phyloP scores from a whole-genome alignment of 2,888 invertebrate species.

The Stomorhina lunata region DNA sequence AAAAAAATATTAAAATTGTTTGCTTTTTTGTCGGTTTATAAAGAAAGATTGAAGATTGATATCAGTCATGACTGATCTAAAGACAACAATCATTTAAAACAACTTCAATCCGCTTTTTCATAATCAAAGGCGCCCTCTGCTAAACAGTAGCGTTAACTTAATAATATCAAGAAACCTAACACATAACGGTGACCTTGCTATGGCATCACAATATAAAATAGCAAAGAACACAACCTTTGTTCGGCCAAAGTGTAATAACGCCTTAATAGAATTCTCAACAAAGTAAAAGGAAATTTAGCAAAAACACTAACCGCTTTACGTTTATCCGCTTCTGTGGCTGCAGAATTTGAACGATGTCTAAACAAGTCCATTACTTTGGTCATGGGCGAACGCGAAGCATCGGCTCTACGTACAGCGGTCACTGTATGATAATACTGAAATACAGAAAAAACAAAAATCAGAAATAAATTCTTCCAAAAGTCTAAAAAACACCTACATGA shows the following conservation, averaged over 20 bases:
- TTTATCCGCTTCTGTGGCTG: slow-evolving; percentile 86
- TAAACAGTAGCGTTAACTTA: too few species aligned
- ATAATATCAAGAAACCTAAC: too few species aligned
- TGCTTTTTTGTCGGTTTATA: too few species aligned
- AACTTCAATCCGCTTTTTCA: too few species aligned
- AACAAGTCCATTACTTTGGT: slow-evolving; percentile 96
- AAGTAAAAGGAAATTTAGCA: not conserved
- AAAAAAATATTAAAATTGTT: too few species aligned
- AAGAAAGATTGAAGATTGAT: not conserved
- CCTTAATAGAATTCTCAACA: not conserved
- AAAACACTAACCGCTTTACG: slow-evolving; percentile 85
- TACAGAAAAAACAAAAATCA: not conserved
- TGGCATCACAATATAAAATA: too few species aligned
- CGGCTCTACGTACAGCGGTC: slow-evolving; percentile 83
- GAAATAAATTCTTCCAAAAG: not conserved
- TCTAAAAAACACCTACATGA: slow-evolving; percentile 71
- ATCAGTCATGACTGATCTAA: not conserved
- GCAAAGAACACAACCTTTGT: too few species aligned
- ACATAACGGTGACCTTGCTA: too few species aligned
- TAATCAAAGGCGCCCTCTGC: too few species aligned
- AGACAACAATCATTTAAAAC: too few species aligned
- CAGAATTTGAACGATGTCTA: slow-evolving; percentile 87
- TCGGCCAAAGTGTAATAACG: slow-evolving; percentile 44
- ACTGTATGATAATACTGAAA: slow-evolving; percentile 87
- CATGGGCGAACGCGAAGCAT: slow-evolving; percentile 87